phyloP scores from a whole-genome alignment of 1,140 invertebrate species.

The Hydropsyche tenuis region DNA sequence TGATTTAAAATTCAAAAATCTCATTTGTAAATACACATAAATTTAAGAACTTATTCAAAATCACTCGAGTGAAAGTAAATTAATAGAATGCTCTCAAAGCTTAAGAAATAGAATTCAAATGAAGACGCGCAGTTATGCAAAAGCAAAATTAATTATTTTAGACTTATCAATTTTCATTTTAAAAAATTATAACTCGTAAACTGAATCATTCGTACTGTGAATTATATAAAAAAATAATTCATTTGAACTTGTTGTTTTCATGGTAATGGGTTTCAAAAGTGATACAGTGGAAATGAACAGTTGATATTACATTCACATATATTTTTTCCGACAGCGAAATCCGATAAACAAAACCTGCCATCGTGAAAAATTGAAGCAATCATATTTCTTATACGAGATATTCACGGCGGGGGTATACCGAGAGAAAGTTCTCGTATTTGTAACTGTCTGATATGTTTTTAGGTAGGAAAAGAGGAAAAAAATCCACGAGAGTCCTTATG shows the following conservation, averaged over 20 bases:
- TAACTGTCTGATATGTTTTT: conserved; percentile 10
- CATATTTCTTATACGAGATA: conserved; percentile 20
- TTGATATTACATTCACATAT: conserved; percentile 12
- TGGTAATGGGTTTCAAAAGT: conserved; percentile 8
- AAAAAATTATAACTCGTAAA: too few relatives aligned
- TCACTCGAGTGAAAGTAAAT: too few relatives aligned
- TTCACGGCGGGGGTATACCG: conserved; percentile 1
- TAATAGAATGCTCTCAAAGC: too few relatives aligned
- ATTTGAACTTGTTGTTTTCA: background rate
- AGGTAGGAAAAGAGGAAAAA: background rate
- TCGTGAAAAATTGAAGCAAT: conserved; percentile 29
- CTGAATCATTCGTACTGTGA: too few relatives aligned
- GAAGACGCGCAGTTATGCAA: too few relatives aligned
- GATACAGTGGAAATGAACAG: background rate
- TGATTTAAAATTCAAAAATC: too few relatives aligned
- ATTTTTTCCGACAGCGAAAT: conserved; percentile 8
- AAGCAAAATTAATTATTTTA: too few relatives aligned
- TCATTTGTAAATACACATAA: too few relatives aligned
- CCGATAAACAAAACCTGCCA: conserved; percentile 28
- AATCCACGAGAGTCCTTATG: conserved; percentile 7
- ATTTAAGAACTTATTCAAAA: too few relatives aligned
- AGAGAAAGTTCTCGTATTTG: conserved; percentile 18
- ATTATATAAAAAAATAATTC: too few relatives aligned
- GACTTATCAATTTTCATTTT: too few relatives aligned
- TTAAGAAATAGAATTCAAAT: too few relatives aligned